A percentile compares a stretch with the other conserved stretches of the same genome.
These are phyloP conservation scores for Leptinotarsa rubiginosa DNA, from an alignment of 2,888 invertebrate species.

Conservation along the genomic window DNA sequence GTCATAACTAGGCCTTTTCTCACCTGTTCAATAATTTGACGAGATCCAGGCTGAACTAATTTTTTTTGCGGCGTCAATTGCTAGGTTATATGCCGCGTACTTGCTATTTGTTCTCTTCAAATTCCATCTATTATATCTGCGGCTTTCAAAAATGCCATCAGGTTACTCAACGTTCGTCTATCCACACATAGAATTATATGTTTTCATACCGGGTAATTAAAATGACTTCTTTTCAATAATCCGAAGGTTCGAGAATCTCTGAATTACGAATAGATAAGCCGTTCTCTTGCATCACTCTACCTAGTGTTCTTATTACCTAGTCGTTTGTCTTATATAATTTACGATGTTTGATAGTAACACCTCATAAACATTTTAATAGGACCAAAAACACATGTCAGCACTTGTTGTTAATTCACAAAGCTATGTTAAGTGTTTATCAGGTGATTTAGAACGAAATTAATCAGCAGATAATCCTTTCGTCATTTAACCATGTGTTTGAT, in stretches of 20 bases:
- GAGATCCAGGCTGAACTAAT: no score
- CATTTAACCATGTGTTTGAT: background rate
- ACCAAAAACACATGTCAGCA: conserved; percentile 22
- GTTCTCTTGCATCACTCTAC: background rate
- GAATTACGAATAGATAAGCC: background rate
- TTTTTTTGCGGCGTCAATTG: no score
- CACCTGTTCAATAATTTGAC: no score
- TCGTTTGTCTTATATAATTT: conserved; percentile 1
- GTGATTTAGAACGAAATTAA: conserved; percentile 13
- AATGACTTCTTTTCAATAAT: background rate
- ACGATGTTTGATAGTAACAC: conserved; percentile 11
- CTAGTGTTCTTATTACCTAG: background rate
- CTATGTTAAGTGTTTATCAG: conserved; percentile 25
- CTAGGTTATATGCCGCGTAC: no score
- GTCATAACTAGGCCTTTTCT: no score
- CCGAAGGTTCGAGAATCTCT: background rate
- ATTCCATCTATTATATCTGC: no score
- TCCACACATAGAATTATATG: no score
- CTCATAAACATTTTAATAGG: conserved; percentile 16
- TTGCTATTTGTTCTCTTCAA: no score
- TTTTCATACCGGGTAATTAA: background rate
- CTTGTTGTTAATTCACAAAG: conserved; percentile 18
- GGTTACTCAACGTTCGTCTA: no score
- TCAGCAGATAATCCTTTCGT: background rate
- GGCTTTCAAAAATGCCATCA: no score